phyloP scores from a whole-genome alignment of 2,113 vertebrate genomes.

The Trematocara stigmaticum region DNA sequence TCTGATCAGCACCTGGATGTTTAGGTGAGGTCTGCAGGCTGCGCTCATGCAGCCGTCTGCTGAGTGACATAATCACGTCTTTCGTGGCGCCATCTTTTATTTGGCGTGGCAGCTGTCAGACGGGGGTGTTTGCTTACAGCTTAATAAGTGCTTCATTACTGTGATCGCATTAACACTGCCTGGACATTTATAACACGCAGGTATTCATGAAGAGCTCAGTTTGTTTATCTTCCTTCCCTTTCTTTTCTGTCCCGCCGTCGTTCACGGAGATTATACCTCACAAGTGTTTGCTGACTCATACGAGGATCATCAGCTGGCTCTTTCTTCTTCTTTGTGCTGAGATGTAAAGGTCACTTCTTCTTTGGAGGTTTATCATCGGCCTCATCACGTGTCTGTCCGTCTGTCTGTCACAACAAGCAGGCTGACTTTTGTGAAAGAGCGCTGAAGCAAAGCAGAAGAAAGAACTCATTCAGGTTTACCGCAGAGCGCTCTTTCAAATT shows the following conservation, averaged over 20 bases:
- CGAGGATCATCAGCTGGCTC: background rate
- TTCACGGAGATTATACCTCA: background rate
- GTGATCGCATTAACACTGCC: background rate
- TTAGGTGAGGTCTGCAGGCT: background rate
- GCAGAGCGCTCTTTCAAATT: background rate
- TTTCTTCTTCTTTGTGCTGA: background rate
- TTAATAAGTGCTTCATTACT: background rate
- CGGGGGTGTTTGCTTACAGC: background rate
- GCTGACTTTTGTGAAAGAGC: background rate
- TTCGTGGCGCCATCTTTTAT: background rate
- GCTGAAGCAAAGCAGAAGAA: background rate
- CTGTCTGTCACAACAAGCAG: background rate
- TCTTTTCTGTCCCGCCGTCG: background rate
- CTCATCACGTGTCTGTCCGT: background rate
- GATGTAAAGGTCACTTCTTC: background rate
- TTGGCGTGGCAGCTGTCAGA: background rate
- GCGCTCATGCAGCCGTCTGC: background rate
- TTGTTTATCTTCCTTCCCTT: background rate
- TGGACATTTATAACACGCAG: background rate
- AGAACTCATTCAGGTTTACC: background rate
- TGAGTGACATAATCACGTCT: background rate
- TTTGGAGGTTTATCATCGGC: background rate
- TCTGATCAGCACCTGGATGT: background rate
- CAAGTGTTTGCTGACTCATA: background rate
- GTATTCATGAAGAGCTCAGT: background rate